Percentiles rank a stretch among this genome's conserved stretches.
phyloP scores from a whole-genome alignment of 2,888 invertebrate species.

The Miltochrista miniata region DNA sequence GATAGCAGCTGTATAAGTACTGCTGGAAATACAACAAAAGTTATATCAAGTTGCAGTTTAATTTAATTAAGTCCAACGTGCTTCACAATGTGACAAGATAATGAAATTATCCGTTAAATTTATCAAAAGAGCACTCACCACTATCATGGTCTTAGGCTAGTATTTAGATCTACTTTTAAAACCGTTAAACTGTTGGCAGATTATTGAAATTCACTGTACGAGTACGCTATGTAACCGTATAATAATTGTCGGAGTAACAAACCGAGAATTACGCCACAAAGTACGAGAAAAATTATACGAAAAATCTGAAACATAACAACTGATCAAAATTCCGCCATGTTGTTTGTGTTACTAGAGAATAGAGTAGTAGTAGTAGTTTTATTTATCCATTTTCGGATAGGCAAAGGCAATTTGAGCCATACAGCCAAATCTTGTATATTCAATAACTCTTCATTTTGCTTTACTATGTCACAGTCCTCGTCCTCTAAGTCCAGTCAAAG shows the following conservation, averaged over 20 bases:
- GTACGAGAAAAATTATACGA: slow-evolving; percentile 22
- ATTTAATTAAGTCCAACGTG: slow-evolving; percentile 58
- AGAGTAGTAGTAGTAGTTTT: no score
- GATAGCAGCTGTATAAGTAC: not conserved
- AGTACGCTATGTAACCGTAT: slow-evolving; percentile 12
- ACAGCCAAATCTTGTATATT: no score
- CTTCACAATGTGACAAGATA: slow-evolving; percentile 50
- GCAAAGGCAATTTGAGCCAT: no score
- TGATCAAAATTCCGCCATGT: slow-evolving; percentile 73
- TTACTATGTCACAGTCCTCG: no score
- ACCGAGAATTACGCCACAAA: slow-evolving; percentile 21
- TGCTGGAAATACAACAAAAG: slow-evolving; percentile 22
- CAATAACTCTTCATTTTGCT: no score
- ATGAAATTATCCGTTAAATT: slow-evolving; percentile 51
- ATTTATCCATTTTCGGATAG: no score
- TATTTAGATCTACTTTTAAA: no score
- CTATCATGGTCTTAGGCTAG: slow-evolving; percentile 13
- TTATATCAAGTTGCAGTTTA: slow-evolving; percentile 33
- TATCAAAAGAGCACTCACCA: slow-evolving; percentile 30
- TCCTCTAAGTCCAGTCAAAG: no score
- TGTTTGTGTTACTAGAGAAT: slow-evolving; percentile 58
- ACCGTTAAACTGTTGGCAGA: no score
- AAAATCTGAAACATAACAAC: slow-evolving; percentile 45
- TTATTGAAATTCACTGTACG: no score
- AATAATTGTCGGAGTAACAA: slow-evolving; percentile 24